phyloP scores from a whole-genome alignment of 2,888 invertebrate genomes.

The Branchipolynoe longqiensis region DNA sequence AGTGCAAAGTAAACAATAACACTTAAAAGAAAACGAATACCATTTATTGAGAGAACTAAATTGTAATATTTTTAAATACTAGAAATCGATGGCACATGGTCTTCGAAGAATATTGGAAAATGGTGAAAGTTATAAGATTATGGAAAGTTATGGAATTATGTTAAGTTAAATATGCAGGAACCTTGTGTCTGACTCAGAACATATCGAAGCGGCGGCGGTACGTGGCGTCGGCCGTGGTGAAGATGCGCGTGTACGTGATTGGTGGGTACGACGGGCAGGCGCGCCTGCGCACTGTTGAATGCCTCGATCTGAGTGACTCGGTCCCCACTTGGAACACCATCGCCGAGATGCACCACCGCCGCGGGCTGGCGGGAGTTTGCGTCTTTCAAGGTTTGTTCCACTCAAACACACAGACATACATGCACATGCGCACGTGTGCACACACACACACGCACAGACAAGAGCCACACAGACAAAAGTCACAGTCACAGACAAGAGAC shows the following conservation, averaged over 20 bases:
- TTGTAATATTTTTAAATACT: neutral
- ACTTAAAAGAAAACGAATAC: too few species aligned
- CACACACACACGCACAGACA: too few species aligned
- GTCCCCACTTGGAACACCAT: conserved; percentile 77
- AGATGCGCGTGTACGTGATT: conserved; percentile 78
- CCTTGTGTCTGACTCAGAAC: conserved; percentile 72
- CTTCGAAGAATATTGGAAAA: neutral
- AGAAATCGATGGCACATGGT: neutral
- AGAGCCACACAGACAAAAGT: too few species aligned
- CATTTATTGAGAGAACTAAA: too few species aligned
- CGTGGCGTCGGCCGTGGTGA: conserved; percentile 79
- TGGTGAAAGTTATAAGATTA: neutral
- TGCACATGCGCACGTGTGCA: too few species aligned
- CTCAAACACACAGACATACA: too few species aligned
- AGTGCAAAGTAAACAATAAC: too few species aligned
- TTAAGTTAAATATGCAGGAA: too few species aligned
- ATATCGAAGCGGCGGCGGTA: conserved; percentile 77
- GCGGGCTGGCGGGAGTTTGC: conserved; percentile 80
- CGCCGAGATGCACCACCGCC: conserved; percentile 77
- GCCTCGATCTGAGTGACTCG: conserved; percentile 76
- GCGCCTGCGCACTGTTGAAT: conserved; percentile 78
- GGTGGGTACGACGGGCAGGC: conserved; percentile 80
- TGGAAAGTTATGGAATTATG: neutral
- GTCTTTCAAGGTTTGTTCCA: conserved; percentile 80
- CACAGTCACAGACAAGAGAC: too few species aligned